Evolutionary conservation across 2,888 invertebrate genomes (phyloP).

Genomic region (Spialia ferax): DNA sequence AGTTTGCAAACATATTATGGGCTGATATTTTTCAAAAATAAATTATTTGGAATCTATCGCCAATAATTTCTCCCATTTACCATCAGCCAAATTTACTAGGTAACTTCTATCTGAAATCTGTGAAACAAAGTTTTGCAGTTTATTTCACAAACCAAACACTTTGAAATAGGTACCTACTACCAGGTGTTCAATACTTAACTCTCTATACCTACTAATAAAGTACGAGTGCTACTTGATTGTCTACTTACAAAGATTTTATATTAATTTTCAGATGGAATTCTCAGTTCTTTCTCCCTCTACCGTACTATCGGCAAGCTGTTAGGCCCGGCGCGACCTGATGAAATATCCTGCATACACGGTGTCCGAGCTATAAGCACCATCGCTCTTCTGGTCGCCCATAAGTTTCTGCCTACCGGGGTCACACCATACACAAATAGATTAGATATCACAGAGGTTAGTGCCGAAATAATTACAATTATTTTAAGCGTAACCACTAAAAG

Average conservation of each 20-base stretch:
- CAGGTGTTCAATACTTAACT: too few relatives aligned
- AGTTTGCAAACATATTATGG: too few relatives aligned
- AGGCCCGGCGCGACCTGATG: constrained; percentile 78
- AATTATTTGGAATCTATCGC: too few relatives aligned
- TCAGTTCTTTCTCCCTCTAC: constrained; percentile 89
- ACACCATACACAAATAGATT: constrained; percentile 89
- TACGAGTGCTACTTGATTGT: too few relatives aligned
- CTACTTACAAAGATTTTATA: background rate
- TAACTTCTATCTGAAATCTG: too few relatives aligned
- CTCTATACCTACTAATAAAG: too few relatives aligned
- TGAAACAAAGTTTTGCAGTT: too few relatives aligned
- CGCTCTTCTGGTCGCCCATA: constrained; percentile 88
- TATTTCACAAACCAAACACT: too few relatives aligned
- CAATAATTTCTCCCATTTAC: too few relatives aligned
- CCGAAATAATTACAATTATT: constrained; percentile 31
- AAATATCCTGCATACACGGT: constrained; percentile 90
- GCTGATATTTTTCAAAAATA: too few relatives aligned
- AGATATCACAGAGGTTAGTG: constrained; percentile 85
- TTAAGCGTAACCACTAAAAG: constrained; percentile 31
- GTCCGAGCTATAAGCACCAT: constrained; percentile 89
- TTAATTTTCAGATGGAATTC: constrained; percentile 61
- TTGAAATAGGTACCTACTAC: too few relatives aligned
- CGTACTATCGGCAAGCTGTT: constrained; percentile 87
- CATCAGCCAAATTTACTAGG: too few relatives aligned
- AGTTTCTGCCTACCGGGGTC: constrained; percentile 88